Evolutionary conservation across 1,140 invertebrate species (phyloP), one percentile per base, ranked within the genome.

Genomic region (Drosophila cardini): DNA sequence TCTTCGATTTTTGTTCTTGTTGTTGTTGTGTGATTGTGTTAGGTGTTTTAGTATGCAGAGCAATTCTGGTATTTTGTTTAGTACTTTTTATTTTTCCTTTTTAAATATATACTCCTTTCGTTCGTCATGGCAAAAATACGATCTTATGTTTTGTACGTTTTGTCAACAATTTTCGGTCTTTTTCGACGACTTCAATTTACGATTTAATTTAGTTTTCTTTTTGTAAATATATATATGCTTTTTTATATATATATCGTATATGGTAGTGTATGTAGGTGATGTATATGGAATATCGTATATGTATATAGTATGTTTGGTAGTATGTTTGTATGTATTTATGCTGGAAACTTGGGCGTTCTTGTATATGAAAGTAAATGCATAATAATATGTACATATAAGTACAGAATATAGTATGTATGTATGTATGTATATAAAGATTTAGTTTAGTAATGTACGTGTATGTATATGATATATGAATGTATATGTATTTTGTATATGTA

Each of bases 111-210:
- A 38, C 11, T 36, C 34, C 8, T 40, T 53, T 68, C 53, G 32
- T 68, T 71, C 50, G 68, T 62, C 77, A 48, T 75, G 81, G 68
- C 77, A 85, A 84, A 84, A 84, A 85, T 85, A 85, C 56, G 64
- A 70, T 80, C 36, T 60, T 48, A 55, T 16, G 16, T 53, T 63
- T 58, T 76, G 57, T 77, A 79, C 48, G 67, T 73, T 81, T 69
- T 34, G 46, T 53, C 16, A 79, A 75, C 67, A 67, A 55, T 60
- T 60, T 72, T 43, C 11, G 46, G 40, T 62, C 30, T 61, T 36
- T 42, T 62, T 53, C 69, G 50, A 67, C 46, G 30, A 75, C 52
- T 62, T 50, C 46, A 32, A 75, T 57, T 62, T 50, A 45, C 38
- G 56, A 42, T 81, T 58, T 48, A 32, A 52, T 52, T 52, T 55